phyloP scores from a whole-genome alignment of 30 jellyfish, hydroid and myxozoan genomes.

The Aurelia coerulea region DNA sequence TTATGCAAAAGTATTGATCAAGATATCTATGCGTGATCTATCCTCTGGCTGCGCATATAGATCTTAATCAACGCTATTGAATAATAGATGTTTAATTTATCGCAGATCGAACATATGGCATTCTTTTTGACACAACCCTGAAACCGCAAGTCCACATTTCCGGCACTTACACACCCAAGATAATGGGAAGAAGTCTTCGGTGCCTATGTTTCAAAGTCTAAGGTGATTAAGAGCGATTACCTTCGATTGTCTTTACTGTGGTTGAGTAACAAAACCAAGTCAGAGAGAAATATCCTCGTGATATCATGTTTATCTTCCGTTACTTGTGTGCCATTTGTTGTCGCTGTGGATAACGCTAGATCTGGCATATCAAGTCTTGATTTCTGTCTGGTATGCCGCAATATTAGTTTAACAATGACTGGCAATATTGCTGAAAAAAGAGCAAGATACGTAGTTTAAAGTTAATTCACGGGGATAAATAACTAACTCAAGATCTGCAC shows the following conservation, averaged over 20 bases:
- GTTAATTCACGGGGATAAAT: no score
- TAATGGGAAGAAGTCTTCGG: no score
- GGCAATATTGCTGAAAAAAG: constrained; percentile 87
- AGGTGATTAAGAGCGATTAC: constrained; percentile 12
- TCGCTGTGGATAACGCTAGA: constrained; percentile 5
- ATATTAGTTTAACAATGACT: constrained; percentile 70
- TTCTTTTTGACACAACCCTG: no score
- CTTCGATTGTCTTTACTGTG: constrained; percentile 92
- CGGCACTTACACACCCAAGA: no score
- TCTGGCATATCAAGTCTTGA: neutral
- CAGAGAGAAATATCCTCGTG: constrained; percentile 82
- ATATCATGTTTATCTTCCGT: constrained; percentile 38
- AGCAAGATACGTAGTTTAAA: neutral
- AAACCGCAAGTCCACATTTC: no score
- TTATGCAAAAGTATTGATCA: no score
- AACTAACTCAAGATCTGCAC: neutral
- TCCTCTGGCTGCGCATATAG: no score
- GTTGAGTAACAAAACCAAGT: constrained; percentile 73
- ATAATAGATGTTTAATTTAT: no score
- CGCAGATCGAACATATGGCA: no score
- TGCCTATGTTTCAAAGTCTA: no score
- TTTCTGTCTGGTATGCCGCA: constrained; percentile 38
- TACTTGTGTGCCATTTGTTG: neutral
- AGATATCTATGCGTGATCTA: no score
- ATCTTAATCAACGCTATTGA: no score